A percentile compares a stretch with the other conserved stretches of the same genome.
phyloP scores from a whole-genome alignment of 2,113 vertebrate species.

The Willisornis vidua region DNA sequence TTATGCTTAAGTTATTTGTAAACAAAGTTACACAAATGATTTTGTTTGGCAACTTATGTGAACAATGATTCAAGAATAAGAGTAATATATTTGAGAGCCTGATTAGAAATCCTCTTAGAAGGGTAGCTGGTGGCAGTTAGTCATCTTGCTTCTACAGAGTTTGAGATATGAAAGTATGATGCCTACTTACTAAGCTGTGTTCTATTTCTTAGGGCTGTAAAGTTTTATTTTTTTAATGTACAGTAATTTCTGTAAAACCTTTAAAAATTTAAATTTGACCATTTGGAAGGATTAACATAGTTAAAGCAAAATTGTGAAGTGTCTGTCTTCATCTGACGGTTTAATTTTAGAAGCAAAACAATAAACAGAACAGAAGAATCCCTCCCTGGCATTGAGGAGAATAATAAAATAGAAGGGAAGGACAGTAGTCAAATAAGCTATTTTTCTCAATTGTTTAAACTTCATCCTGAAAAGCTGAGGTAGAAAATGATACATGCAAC shows the following conservation, averaged over 20 bases:
- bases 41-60: background rate
- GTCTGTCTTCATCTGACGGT: background rate
- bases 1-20: background rate
- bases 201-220: background rate
- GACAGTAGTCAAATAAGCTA: background rate
- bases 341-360: background rate
- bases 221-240: background rate
- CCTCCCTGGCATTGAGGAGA: background rate
- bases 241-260: background rate
- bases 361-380: background rate
- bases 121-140: background rate
- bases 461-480: background rate
- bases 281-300: background rate
- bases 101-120: background rate
- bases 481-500: background rate
- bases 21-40: background rate
- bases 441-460: background rate
- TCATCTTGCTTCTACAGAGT: background rate
- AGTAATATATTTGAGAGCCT: background rate
- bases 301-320: background rate
- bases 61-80: background rate
- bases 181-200: background rate
- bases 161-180: background rate
- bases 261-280: background rate
- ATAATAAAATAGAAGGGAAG: background rate